Base-by-base conservation (phyloP, 2,113 vertebrate genomes). In the Cyanistes caeruleus region DNA sequence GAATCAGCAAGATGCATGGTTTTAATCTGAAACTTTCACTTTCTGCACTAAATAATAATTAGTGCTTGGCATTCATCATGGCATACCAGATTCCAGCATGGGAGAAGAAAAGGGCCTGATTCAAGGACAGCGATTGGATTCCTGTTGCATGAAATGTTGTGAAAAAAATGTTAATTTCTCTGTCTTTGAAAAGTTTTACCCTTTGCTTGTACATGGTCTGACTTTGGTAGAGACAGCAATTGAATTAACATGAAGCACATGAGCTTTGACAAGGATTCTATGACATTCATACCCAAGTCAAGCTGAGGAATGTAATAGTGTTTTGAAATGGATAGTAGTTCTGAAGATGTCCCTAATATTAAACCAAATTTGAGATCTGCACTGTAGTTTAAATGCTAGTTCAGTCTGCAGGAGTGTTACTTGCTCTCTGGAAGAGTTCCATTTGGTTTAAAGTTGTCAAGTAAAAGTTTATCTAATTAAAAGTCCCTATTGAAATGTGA, bases 321-420 rank as follows among this genome's bases (percentile, higher is more conserved):
- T 96, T 96, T 88, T 91, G 60, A 94, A 89, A 75, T 90, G 63
- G 44, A 39, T 58, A 60, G 31, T 77, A 70, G 62, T 55, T 70
- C 44, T 89, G 59, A 82, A 68, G 37, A 55, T 58, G 44, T 79
- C 60, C 60, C 67, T 82, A 39, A 44, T 52, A 72, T 11, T 77
- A 87, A 70, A 64, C 7, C 10, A 86, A 82, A 70, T 33, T 84
- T 30, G 75, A 49, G 25, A 60, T 52, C 69, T 88, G 44, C 39
- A 46, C 28, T 90, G 46, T 33, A 62, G 21, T 16, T 82, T 87
- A 79, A 96, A 39, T 77, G 46, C 14, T 75, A 33, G 43, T 60
- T 96, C 23, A 72, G n/a, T 73, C 39, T 83, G 25, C 41, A 85
- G 63, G 41, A 83, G 30, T 46, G 33, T 59, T 70, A 22, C 76